Conservation (phyloP, 2,113 vertebrate species). For the Crotalus horridus region DNA sequence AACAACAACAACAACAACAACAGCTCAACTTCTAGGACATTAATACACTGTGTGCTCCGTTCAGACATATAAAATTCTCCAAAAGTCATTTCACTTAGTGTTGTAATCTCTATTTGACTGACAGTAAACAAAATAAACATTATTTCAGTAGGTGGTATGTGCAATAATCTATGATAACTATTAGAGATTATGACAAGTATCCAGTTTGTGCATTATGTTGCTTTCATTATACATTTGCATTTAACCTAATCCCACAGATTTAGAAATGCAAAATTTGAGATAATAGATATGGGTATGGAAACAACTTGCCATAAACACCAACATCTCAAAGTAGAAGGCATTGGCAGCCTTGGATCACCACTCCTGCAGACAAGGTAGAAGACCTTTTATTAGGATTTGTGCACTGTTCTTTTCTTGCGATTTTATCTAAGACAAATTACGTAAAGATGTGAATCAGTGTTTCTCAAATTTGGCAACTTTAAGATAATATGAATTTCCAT, state of each 20-base stretch:
- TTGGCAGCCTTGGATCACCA: neutral
- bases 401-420: neutral
- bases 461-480: neutral
- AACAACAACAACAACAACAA: neutral
- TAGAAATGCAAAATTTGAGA: neutral
- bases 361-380: neutral
- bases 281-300: neutral
- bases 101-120: neutral
- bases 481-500: neutral
- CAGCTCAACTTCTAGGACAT: neutral
- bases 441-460: neutral
- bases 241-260: slow-evolving; percentile 3
- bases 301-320: neutral
- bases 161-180: neutral
- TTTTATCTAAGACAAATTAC: neutral
- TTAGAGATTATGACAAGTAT: neutral
- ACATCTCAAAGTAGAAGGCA: neutral
- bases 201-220: neutral
- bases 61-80: neutral
- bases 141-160: neutral
- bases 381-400: neutral
- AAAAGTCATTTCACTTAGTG: neutral
- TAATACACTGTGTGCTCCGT: neutral
- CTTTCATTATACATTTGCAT: slow-evolving; percentile 6
- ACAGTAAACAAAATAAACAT: neutral